Base-by-base conservation (phyloP, 2,888 invertebrate species). In the Temnothorax unifasciatus region DNA sequence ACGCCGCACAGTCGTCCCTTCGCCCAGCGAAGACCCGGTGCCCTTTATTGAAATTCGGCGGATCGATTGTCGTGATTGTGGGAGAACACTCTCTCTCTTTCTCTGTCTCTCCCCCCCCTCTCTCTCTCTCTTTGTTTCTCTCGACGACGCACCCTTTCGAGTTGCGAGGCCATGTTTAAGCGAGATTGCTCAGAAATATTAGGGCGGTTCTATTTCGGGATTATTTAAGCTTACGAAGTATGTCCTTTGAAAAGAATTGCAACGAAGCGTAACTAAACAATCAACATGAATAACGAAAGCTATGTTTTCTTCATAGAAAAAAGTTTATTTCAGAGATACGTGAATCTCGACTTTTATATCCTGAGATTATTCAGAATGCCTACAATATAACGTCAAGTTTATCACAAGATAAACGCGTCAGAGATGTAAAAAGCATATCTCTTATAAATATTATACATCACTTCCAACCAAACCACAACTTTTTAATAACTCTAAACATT, bases 1-100 rank as follows among this genome's bases (percentile, higher is more conserved):
- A 71, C 79, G 63, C 54, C 84, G 74, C 69, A 83, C 54, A n/a
- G 47, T 59, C 83, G 71, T 76, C 88, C 86, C 85, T 86, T 87
- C 84, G 82, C 71, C 82, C 85, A 76, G 83, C 57, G 73, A 57
- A 83, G 83, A 75, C 84, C 83, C 68, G 77, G 83, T 69, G 81
- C 61, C 79, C 74, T 82, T 81, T 61, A 84, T 81, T 63, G 79
- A 68, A 83, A 69, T 83, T 77, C 68, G 57, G 54, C 83, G 61
- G 79, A 79, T 83, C 83, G 79, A 83, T 83, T 81, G 61, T 77
- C 68, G 54, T 61, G 79, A 81, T 82, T 76, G 63, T 76, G 54
- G 47, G 75, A 50, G 64, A 38, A 44, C 54, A n/a, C 84, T 29
- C 47, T 61, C 47, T 21, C 41, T 34, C 9, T 41, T 54, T 52